Evolutionary conservation across 2,113 vertebrate genomes (phyloP).

Genomic region (Cromileptes altivelis): DNA sequence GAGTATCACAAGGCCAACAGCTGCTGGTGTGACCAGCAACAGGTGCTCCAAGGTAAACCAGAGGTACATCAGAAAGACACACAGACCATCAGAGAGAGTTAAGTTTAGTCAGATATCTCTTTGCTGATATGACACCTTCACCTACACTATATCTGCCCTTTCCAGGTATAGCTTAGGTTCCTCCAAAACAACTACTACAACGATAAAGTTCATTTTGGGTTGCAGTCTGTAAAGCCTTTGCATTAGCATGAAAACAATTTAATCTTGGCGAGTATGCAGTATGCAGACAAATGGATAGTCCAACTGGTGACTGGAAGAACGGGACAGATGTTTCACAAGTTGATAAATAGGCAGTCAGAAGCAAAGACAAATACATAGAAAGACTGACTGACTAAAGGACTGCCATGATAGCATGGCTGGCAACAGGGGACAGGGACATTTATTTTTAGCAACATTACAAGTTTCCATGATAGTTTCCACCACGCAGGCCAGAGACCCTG

Average conservation of each 20-base stretch:
- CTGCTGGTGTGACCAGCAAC: slow-evolving; percentile 68
- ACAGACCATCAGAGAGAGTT: neutral
- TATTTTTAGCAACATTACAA: slow-evolving; percentile 81
- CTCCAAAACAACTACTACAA: neutral
- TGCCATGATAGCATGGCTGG: slow-evolving; percentile 45
- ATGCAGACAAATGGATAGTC: neutral
- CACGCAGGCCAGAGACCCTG: slow-evolving; percentile 63
- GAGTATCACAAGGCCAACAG: slow-evolving; percentile 70
- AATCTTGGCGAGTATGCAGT: neutral
- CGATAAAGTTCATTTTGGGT: neutral
- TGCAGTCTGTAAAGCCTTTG: neutral
- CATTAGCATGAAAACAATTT: neutral
- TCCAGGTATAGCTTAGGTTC: neutral
- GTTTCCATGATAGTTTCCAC: slow-evolving; percentile 78
- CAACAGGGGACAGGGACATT: slow-evolving; percentile 63
- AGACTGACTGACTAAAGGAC: slow-evolving; percentile 7
- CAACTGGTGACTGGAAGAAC: neutral
- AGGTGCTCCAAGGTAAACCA: slow-evolving; percentile 71
- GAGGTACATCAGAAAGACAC: slow-evolving; percentile 18
- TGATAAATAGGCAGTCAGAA: neutral
- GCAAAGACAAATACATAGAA: neutral
- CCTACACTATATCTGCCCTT: neutral
- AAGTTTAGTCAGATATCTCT: neutral
- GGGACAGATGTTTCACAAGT: neutral
- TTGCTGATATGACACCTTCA: slow-evolving; percentile 11